Conservation (phyloP, 2,113 vertebrate genomes). For the Caretta caretta region DNA sequence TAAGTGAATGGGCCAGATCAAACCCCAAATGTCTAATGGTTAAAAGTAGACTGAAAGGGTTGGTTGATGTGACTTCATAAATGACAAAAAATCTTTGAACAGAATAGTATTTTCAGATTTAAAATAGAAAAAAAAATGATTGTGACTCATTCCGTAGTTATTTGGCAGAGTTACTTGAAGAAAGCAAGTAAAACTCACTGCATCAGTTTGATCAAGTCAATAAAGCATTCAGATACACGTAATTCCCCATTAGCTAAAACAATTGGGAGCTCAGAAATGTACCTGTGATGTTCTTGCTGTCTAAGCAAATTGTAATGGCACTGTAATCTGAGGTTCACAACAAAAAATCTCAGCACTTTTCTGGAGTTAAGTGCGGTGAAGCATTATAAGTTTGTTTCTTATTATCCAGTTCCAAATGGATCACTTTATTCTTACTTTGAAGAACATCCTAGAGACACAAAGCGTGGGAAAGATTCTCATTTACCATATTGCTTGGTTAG, state of each 20-base stretch:
- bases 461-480: neutral
- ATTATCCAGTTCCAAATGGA: slow-evolving; percentile 49
- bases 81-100: neutral
- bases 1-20: neutral
- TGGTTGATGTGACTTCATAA: neutral
- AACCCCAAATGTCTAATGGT: neutral
- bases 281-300: neutral
- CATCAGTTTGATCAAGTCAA: neutral
- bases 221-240: neutral
- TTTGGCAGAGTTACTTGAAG: neutral
- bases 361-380: slow-evolving; percentile 55
- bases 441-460: slow-evolving; percentile 16
- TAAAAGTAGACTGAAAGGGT: neutral
- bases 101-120: neutral
- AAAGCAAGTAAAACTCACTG: neutral
- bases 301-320: slow-evolving; percentile 22
- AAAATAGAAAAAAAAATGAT: rapidly evolving
- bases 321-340: slow-evolving; percentile 43
- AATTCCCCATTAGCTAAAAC: slow-evolving; percentile 19
- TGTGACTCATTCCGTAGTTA: neutral
- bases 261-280: neutral
- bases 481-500: slow-evolving; percentile 29
- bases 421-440: slow-evolving; percentile 41
- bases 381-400: slow-evolving; percentile 41
- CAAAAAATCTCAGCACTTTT: slow-evolving; percentile 27